phyloP scores from a whole-genome alignment of 1,140 invertebrate species.

The Drosophila ficusphila region DNA sequence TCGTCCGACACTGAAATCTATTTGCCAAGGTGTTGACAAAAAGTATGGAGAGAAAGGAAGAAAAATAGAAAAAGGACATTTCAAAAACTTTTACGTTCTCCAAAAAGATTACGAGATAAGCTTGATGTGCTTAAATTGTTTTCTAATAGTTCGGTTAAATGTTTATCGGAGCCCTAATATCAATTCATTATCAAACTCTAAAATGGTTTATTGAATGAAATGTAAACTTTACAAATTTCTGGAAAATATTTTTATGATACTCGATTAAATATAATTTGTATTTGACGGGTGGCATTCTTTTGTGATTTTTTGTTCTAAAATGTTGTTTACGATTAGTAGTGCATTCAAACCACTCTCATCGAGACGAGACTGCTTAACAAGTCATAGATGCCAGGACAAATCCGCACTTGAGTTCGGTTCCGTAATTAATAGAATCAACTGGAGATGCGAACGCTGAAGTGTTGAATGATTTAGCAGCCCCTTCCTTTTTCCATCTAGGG shows the following conservation, averaged over 20 bases:
- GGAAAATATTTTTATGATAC: too few species aligned
- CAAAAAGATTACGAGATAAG: background rate
- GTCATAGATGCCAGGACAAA: slow-evolving; percentile 26
- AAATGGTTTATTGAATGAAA: too few species aligned
- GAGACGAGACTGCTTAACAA: slow-evolving; percentile 45
- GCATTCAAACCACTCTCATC: slow-evolving; percentile 3
- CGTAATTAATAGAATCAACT: slow-evolving; percentile 70
- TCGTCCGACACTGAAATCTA: slow-evolving; percentile 73
- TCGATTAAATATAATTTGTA: too few species aligned
- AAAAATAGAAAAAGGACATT: background rate
- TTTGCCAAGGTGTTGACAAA: slow-evolving; percentile 74
- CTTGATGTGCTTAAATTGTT: background rate
- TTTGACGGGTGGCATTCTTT: too few species aligned
- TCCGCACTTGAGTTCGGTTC: slow-evolving; percentile 30
- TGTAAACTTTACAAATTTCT: too few species aligned
- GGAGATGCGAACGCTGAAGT: slow-evolving; percentile 38
- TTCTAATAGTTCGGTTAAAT: too few species aligned
- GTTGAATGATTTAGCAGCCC: slow-evolving; percentile 72
- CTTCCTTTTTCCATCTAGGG: background rate
- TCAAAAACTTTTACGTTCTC: background rate
- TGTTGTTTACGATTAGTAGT: too few species aligned
- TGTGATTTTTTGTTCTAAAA: too few species aligned
- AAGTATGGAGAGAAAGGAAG: slow-evolving; percentile 4
- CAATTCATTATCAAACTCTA: too few species aligned
- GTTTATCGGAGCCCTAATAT: too few species aligned